phyloP scores from a whole-genome alignment of 2,888 invertebrate species.

The Blastobasis lacticolella region DNA sequence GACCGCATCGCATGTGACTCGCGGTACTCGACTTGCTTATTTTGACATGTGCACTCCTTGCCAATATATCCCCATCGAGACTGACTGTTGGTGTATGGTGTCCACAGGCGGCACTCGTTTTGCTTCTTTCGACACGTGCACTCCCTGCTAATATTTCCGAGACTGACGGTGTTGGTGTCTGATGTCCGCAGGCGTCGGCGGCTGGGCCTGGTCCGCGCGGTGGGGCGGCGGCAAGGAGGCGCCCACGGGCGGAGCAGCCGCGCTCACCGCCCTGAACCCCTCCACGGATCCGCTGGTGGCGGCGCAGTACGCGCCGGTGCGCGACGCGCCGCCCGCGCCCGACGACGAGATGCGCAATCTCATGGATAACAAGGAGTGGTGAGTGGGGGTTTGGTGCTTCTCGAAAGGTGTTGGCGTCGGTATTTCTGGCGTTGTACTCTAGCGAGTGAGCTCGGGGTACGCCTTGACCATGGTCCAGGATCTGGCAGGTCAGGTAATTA shows the following conservation, averaged over 20 bases:
- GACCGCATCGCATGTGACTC: too few relatives aligned
- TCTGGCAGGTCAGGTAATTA: too few relatives aligned
- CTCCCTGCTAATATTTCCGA: too few relatives aligned
- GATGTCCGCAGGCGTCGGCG: constrained; percentile 45
- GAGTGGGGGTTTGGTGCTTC: constrained; percentile 21
- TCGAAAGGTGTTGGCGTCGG: too few relatives aligned
- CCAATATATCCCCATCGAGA: too few relatives aligned
- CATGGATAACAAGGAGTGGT: constrained; percentile 86
- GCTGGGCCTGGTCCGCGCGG: constrained; percentile 56
- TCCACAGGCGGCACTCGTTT: constrained; percentile 43
- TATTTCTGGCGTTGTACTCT: too few relatives aligned
- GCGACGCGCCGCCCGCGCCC: constrained; percentile 80
- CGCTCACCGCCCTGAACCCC: constrained; percentile 80
- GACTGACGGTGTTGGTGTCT: too few relatives aligned
- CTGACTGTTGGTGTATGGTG: constrained; percentile 5
- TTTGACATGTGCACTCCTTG: too few relatives aligned
- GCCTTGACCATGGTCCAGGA: too few relatives aligned
- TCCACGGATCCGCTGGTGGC: constrained; percentile 84
- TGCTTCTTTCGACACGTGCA: too few relatives aligned
- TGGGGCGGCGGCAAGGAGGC: constrained; percentile 71
- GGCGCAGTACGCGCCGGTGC: constrained; percentile 83
- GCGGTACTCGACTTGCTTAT: too few relatives aligned
- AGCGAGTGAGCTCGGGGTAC: too few relatives aligned
- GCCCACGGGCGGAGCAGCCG: constrained; percentile 65
- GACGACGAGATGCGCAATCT: constrained; percentile 82